Evolutionary conservation across 2,113 vertebrate species (phyloP), one percentile per base, ranked within the genome.

Genomic region (Leucopsar rothschildi): DNA sequence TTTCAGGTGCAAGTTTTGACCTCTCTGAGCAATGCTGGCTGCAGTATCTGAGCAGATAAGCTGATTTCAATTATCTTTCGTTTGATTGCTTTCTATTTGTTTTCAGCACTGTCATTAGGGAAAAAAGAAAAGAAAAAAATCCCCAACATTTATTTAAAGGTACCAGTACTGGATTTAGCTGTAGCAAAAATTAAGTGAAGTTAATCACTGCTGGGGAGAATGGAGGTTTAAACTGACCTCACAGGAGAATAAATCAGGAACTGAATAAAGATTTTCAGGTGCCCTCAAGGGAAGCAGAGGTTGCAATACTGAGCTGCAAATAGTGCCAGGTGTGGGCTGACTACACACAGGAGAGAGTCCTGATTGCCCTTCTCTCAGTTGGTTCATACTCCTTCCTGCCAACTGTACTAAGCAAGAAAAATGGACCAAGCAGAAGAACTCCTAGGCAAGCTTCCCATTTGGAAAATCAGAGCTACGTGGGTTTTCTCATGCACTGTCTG

Each of bases 31-130:
- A 77, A 52, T 66, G 69, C 45, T 80, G 76, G 49, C 60, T 92
- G 56, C 50, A 53, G 55, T 57, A 28, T 73, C 68, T 73, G 72
- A 92, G 55, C 76, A 77, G 89, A 86, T 83, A 66, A 95, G 81
- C 65, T 91, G 77, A 84, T 92, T 91, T 91, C 42, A 59, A 39
- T 96, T 92, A 81, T 63, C 72, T 83, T 80, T 56, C 0, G 0
- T 86, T 66, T 86, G 83, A 75, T 70, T 84, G 29, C 47, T 93
- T 92, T 86, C n/a, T 69, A 4, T 92, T 95, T 95, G 79, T 95
- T 95, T 93, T 53, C 49, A 90, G 31, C 40, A 33, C 16, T 64
- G 33, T 31, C 12, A 16, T 81, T 56, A 60, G 45, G 3, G 7
- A 9, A 5, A 8, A 20, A 21, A 22, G 35, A 17, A 24, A 42